Percentiles rank a stretch among this genome's conserved stretches.
Evolutionary conservation across 2,888 invertebrate species (phyloP).

Genomic region (Brassicogethes aeneus): DNA sequence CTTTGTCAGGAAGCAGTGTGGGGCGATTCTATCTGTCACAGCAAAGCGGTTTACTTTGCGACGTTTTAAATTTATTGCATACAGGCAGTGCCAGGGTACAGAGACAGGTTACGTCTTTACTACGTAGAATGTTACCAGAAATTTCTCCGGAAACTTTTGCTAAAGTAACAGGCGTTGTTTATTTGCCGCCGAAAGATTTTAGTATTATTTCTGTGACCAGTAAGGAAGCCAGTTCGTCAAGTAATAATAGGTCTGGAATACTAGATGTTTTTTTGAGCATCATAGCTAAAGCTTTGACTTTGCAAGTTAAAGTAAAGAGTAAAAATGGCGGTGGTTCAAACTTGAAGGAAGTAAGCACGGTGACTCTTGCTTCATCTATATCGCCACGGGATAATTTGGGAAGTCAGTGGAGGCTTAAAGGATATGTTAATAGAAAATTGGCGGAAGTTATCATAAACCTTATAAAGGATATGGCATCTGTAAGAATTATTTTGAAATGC

Average conservation of each 20-base stretch:
- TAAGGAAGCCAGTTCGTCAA: slow-evolving; percentile 26
- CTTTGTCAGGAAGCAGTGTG: slow-evolving; percentile 85
- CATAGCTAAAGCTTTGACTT: slow-evolving; percentile 81
- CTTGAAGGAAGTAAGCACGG: slow-evolving; percentile 45
- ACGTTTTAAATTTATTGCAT: slow-evolving; percentile 78
- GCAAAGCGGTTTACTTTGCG: slow-evolving; percentile 73
- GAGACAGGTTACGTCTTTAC: slow-evolving; percentile 79
- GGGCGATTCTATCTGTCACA: slow-evolving; percentile 86
- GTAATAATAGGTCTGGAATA: slow-evolving; percentile 55
- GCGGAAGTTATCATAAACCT: slow-evolving; percentile 82
- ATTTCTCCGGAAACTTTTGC: slow-evolving; percentile 79
- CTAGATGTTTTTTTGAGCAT: slow-evolving; percentile 85
- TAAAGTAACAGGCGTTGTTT: slow-evolving; percentile 61
- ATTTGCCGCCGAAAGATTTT: slow-evolving; percentile 66
- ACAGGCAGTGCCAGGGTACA: slow-evolving; percentile 93
- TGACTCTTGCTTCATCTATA: slow-evolving; percentile 52
- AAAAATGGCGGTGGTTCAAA: slow-evolving; percentile 44
- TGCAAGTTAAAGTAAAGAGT: slow-evolving; percentile 78
- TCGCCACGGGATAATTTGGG: slow-evolving; percentile 50
- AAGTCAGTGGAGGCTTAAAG: slow-evolving; percentile 76
- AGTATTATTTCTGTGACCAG: slow-evolving; percentile 58
- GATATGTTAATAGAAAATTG: slow-evolving; percentile 72
- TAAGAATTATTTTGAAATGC: slow-evolving; percentile 41
- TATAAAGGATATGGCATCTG: slow-evolving; percentile 86
- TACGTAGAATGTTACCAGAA: slow-evolving; percentile 82